Conservation (phyloP, 2,888 invertebrate genomes). For the Lysandra coridon region DNA sequence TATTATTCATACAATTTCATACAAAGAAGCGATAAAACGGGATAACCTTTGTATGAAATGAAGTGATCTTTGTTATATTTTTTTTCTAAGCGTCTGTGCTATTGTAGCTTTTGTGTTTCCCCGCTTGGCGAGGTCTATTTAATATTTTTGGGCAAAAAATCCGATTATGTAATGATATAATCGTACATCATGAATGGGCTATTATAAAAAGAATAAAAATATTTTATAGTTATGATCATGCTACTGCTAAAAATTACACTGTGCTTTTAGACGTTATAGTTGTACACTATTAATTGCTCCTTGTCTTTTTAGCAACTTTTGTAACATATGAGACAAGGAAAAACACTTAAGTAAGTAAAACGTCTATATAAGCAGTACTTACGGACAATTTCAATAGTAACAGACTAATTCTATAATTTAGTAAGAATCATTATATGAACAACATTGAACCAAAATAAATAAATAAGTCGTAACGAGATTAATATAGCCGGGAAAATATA, state of each 20-base stretch:
- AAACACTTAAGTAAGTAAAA: too few relatives aligned
- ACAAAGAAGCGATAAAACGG: constrained; percentile 58
- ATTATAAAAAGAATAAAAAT: background rate
- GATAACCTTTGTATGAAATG: constrained; percentile 50
- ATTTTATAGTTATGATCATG: background rate
- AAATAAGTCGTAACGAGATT: constrained; percentile 5
- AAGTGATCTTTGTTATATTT: constrained; percentile 36
- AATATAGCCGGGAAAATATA: constrained; percentile 3
- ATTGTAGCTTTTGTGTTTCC: background rate
- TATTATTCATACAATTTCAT: constrained; percentile 69
- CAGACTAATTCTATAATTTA: too few relatives aligned
- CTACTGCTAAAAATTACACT: too few relatives aligned
- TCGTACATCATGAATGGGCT: too few relatives aligned
- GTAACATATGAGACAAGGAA: too few relatives aligned
- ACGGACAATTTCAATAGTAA: too few relatives aligned
- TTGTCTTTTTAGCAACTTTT: too few relatives aligned
- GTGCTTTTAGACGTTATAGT: too few relatives aligned
- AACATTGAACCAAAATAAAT: background rate
- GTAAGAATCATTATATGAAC: background rate
- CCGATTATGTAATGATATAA: background rate
- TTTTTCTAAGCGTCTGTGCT: background rate
- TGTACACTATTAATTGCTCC: too few relatives aligned
- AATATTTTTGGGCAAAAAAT: background rate
- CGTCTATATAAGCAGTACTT: too few relatives aligned
- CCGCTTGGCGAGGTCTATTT: background rate